phyloP scores from a whole-genome alignment of 1,140 invertebrate genomes.

The Aphidius gifuensis region DNA sequence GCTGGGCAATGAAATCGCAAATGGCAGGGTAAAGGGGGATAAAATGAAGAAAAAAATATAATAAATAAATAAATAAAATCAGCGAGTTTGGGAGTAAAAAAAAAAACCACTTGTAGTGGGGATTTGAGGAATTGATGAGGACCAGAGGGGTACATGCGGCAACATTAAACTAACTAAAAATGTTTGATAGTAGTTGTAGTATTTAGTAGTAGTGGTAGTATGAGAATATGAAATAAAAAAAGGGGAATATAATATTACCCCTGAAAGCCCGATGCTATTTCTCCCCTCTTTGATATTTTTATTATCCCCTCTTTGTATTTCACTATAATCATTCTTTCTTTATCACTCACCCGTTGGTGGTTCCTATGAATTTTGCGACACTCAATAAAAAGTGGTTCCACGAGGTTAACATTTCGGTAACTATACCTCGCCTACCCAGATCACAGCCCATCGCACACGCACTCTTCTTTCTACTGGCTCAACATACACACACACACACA shows the following conservation, averaged over 20 bases:
- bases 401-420: conserved; percentile 58
- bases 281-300: conserved; percentile 10
- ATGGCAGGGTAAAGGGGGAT: conserved; percentile 31
- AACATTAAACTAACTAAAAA: not conserved
- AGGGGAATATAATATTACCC: conserved; percentile 25
- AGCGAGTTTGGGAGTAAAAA: conserved; percentile 18
- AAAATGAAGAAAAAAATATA: conserved; percentile 16
- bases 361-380: conserved; percentile 58
- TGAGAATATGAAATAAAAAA: conserved; percentile 35
- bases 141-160: conserved; percentile 31
- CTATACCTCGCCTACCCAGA: conserved; percentile 50
- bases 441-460: conserved; percentile 21
- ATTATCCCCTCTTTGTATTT: conserved; percentile 22
- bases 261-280: conserved; percentile 33
- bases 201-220: conserved; percentile 7
- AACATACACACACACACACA: conserved; percentile 8
- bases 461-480: conserved; percentile 16
- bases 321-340: conserved; percentile 18
- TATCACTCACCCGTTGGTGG: conserved; percentile 36
- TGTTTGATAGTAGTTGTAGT: conserved; percentile 8
- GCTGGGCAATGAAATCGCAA: conserved; percentile 23
- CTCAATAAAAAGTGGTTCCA: conserved; percentile 58
- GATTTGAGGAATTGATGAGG: conserved; percentile 43
- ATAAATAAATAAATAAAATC: conserved; percentile 6
- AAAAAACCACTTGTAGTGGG: conserved; percentile 34